Conservation (phyloP, 2,113 vertebrate species). For the Aptenodytes forsteri region DNA sequence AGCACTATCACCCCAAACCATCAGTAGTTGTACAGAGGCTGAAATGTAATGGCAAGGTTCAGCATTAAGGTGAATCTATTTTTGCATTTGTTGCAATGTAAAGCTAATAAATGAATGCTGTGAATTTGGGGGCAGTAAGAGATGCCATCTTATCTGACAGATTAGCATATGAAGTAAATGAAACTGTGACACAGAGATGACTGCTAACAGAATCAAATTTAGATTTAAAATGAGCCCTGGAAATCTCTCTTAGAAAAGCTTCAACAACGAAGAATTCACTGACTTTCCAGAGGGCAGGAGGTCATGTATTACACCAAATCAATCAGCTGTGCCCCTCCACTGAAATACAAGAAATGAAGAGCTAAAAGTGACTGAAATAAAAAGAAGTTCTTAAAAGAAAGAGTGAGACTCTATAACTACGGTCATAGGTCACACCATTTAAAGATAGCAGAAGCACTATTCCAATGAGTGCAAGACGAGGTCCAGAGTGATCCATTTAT, state of each 20-base stretch:
- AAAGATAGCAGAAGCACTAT: not conserved
- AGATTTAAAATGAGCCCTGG: constrained; percentile 43
- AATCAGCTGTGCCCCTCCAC: constrained; percentile 9
- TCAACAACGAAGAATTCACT: constrained; percentile 1
- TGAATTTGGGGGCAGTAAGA: not conserved
- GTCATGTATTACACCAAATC: constrained; percentile 33
- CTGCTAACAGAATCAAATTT: constrained; percentile 37
- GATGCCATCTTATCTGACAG: constrained; percentile 5
- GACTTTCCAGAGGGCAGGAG: constrained; percentile 16
- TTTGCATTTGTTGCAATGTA: not conserved
- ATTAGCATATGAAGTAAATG: constrained; percentile 45
- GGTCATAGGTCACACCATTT: not conserved
- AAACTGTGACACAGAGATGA: constrained; percentile 20
- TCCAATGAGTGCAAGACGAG: not conserved
- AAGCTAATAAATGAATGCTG: constrained; percentile 10
- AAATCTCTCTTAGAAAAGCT: constrained; percentile 16
- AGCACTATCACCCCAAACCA: not conserved
- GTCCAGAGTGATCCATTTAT: not conserved
- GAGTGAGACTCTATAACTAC: not conserved
- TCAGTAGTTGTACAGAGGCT: not conserved
- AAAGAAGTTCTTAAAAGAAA: constrained; percentile 19
- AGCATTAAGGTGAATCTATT: not conserved
- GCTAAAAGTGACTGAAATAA: constrained; percentile 15
- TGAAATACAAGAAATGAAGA: constrained; percentile 19
- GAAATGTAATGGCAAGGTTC: not conserved